Evolutionary conservation across 2,113 vertebrate species (phyloP), one percentile per base, ranked within the genome.

Genomic region (Morone saxatilis): DNA sequence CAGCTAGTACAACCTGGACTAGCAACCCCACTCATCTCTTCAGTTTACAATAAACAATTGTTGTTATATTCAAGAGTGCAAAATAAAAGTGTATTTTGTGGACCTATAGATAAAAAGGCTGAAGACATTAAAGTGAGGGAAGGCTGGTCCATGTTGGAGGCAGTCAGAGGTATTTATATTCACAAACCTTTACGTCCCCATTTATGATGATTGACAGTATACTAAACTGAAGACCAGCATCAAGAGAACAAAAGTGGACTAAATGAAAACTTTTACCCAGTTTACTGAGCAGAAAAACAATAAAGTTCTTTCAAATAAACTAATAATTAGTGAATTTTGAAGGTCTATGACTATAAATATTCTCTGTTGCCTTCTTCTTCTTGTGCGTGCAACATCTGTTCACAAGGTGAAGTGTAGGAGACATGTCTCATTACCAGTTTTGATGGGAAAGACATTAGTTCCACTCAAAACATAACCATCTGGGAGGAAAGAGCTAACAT

Each of bases 391-490:
- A 90, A 92, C 88, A 90, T 80, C 72, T 54, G 66, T 70, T 61
- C 56, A 92, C 86, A 78, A 77, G 74, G 85, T 88, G 86, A 89
- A 76, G 86, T 86, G 87, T 86, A 78, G 80, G 75, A 89, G 91
- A 90, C 63, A 82, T 67, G 81, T 90, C 56, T 91, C 59, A 61
- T 91, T 93, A 91, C 89, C 89, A 86, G 80, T 86, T 91, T 84
- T 82, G 86, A 94, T 89, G 86, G 81, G 82, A 89, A 91, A 93
- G 71, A 94, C 86, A 94, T 88, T 84, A 84, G 80, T 88, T 93
- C 83, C 88, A 93, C 90, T 91, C 73, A 92, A 91, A 94, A 93
- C 90, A 91, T 81, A 90, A 93, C 83, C 89, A 88, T 88, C 90
- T 88, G 86, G 86, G 91, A 91, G 89, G 81, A 91, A 80, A 89